Base-by-base conservation (phyloP, 2,888 invertebrate species). In the Phorcus lineatus region DNA sequence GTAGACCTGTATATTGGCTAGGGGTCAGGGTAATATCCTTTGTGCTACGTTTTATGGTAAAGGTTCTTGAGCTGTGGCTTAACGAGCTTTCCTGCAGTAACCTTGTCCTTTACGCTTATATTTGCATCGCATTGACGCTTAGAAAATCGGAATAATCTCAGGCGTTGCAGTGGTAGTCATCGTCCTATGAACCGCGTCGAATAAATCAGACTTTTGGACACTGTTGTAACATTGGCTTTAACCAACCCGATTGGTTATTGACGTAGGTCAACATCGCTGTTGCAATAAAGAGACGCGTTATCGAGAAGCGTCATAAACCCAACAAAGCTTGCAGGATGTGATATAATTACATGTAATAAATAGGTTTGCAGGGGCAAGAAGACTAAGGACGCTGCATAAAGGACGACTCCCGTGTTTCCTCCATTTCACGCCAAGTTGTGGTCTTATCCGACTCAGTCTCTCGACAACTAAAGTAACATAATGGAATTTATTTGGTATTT, bases 321-420 rank as follows among this genome's bases (percentile, higher is more conserved):
- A 40, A 36, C 70, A 70, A 70, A 36, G 70, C 70, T 31, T 36
- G 31, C n/a, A 24, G 19, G 70, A 31, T 31, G 31, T 70, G 70
- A 70, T 70, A 70, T 70, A 70, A 70, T 70, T 70, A 62, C 40
- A 70, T 40, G 70, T 40, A 70, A 31, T 70, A 70, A 36, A 31
- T 70, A 40, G 70, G 70, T 70, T 40, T 70, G 70, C n/a, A 40
- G 28, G 24, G 28, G 28, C 28, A 13, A 28, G 62, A 28, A 28
- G 17, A 24, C 16, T 62, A 24, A 47, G 22, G 62, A 62, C 28
- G 24, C 2, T 62, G 62, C 16, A 24, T 17, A 62, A 62, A 28
- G 62, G 62, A 16, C 62, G 62, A 47, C 9, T 47, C 47, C 6
- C 13, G 47, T 13, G 47, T 47, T 47, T 4, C 13, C 13, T 47